These are phyloP conservation scores for Plestiodon gilberti DNA, from an alignment of 2,113 vertebrate genomes.

Conservation along the genomic window DNA sequence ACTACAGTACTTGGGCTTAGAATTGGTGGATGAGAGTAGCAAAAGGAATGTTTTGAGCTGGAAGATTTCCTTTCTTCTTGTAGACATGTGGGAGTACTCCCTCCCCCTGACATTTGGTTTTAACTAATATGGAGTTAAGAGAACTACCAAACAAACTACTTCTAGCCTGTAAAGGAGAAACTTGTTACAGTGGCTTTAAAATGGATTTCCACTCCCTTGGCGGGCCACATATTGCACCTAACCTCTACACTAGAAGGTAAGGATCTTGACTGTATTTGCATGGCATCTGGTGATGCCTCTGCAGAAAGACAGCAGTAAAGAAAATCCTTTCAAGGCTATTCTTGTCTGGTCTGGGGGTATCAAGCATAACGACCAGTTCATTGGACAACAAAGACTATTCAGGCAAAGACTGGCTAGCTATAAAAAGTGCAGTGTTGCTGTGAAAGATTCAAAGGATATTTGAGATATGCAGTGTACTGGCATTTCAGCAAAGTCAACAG, in stretches of 20 bases:
- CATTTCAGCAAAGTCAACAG: too few relatives aligned
- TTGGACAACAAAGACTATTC: too few relatives aligned
- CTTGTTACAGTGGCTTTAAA: neutral
- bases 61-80: neutral
- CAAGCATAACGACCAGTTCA: too few relatives aligned
- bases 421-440: too few relatives aligned
- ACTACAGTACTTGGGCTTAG: neutral
- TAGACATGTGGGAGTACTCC: neutral
- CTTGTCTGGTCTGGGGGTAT: too few relatives aligned
- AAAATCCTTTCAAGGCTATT: neutral
- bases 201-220: neutral
- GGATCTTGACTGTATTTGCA: neutral
- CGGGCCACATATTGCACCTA: neutral
- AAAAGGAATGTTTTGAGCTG: neutral
- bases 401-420: too few relatives aligned
- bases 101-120: neutral
- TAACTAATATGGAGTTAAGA: neutral
- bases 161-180: neutral
- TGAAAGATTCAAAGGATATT: too few relatives aligned
- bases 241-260: neutral
- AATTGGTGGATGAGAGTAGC: neutral
- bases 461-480: too few relatives aligned
- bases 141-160: neutral
- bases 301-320: neutral
- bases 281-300: neutral